Conservation (phyloP, 2,113 vertebrate species). For the Raja brachyura region DNA sequence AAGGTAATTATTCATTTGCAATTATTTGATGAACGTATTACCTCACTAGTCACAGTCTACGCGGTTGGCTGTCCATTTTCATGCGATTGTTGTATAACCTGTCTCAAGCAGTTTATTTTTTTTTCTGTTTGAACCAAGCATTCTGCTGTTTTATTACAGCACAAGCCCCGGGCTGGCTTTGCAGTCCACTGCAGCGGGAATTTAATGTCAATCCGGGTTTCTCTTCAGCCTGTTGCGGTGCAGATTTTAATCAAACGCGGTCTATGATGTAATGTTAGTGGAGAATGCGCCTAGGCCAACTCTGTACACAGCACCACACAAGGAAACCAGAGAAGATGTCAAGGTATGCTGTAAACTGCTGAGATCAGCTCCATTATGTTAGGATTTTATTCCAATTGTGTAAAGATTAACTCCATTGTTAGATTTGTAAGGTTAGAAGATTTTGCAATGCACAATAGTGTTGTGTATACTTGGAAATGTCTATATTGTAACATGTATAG, state of each 20-base stretch:
- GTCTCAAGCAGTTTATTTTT: constrained; percentile 13
- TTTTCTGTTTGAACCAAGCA: constrained; percentile 15
- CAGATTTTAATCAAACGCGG: constrained; percentile 38
- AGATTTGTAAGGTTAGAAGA: not conserved
- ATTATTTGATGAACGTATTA: constrained; percentile 9
- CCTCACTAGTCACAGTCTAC: not conserved
- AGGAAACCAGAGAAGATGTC: not conserved
- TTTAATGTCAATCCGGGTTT: constrained; percentile 38
- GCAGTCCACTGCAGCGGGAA: constrained; percentile 35
- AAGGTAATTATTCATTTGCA: not conserved
- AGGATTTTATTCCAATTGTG: not conserved
- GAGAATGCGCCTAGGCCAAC: constrained; percentile 26
- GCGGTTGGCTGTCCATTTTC: not conserved
- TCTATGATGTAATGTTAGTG: constrained; percentile 20
- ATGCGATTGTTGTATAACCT: not conserved
- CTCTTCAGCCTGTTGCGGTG: constrained; percentile 34
- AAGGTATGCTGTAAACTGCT: constrained; percentile 9
- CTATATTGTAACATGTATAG: no score
- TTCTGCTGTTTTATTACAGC: constrained; percentile 24
- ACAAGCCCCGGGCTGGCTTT: constrained; percentile 22
- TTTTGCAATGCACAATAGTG: not conserved
- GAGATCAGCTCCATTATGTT: not conserved
- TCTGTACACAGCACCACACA: not conserved
- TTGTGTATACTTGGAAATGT: not conserved
- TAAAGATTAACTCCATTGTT: not conserved